Base-by-base conservation (phyloP, 2,113 vertebrate species). In the Terrapene triunguis region DNA sequence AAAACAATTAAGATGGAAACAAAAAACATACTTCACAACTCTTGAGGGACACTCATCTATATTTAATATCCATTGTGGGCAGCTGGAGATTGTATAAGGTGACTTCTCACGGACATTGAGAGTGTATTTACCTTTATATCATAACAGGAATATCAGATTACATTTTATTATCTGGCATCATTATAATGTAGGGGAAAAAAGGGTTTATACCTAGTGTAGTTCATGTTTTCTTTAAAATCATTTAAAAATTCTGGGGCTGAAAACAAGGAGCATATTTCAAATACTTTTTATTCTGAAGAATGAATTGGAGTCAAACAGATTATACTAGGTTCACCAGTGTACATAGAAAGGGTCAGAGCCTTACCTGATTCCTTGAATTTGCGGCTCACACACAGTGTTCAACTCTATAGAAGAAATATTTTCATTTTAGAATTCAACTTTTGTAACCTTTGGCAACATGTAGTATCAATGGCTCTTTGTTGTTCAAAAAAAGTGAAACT, bases 391-490 rank as follows among this genome's bases (percentile, higher is more conserved):
- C 97, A 97, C 97, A 93, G 94, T 97, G 90, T 96, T 80, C 93
- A 96, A 98, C 94, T 96, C 94, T 97, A 97, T 83, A 97, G 98
- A 98, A 97, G 97, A 98, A 98, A 98, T 98, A 98, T 98, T 98
- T 98, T 98, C 98, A 98, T 98, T 98, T 98, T 98, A 98, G 97
- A 98, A 98, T 98, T 98, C 98, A 98, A 98, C 98, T 98, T 98
- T 97, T 98, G 97, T 98, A 98, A 98, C 98, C 98, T 98, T 98
- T 98, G 98, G 98, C 98, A 98, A 98, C 98, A 98, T 93, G 98
- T 98, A 98, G 97, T 98, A 98, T 98, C 98, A 98, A 98, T 98
- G 98, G 98, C 96, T 98, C 98, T 98, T 98, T 98, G 98, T 98
- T 98, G 98, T 97, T 98, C 47, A 96, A 97, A 98, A 98, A 98